Base-by-base conservation (phyloP, 1,140 invertebrate species). In the Steinernema feltiae region DNA sequence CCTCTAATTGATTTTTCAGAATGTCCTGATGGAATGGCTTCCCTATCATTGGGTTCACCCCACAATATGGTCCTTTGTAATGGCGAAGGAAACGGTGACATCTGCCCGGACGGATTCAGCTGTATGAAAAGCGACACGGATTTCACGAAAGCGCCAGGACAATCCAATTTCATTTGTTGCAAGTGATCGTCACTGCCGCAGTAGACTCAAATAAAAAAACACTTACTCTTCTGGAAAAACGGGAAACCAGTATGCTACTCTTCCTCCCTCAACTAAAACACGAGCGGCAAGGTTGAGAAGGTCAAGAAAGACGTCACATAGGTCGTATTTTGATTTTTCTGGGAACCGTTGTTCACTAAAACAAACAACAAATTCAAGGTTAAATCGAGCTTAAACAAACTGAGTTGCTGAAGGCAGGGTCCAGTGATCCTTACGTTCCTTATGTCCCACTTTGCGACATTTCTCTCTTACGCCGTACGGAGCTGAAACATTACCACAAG, bases 391-490 rank as follows among this genome's bases (percentile, higher is more conserved):
- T 70, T 32, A 71, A 53, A 75, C 41, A 69, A 31, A 81, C 76
- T 81, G 72, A 2, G 72, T 46, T 17, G n/a, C n/a, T 30, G 48
- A 30, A 1, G 77, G 32, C 1, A 71, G n/a, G 1, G 69, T 78
- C 77, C 77, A 82, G 71, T 78, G 53, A 18, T 73, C 70, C 31
- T 83, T 83, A 29, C 75, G 48, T 27, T 77, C 71, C 24, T 79
- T 81, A 27, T 70, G 71, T 18, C 85, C 84, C 15, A 85, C 72
- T 63, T 84, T 83, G 32, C 74, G 69, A 3, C 84, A 76, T 63
- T 84, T 84, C 69, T 89, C 89, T 72, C 89, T 79, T 1, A 89
- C 86, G 35, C 89, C 89, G 85, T 89, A 89, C 0, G 89, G 89
- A 75, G 88, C 88, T 89, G 76, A 71, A 87, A 85, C 31, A n/a